Conservation (phyloP, 1,140 invertebrate species). For the Camponotus pennsylvanicus region DNA sequence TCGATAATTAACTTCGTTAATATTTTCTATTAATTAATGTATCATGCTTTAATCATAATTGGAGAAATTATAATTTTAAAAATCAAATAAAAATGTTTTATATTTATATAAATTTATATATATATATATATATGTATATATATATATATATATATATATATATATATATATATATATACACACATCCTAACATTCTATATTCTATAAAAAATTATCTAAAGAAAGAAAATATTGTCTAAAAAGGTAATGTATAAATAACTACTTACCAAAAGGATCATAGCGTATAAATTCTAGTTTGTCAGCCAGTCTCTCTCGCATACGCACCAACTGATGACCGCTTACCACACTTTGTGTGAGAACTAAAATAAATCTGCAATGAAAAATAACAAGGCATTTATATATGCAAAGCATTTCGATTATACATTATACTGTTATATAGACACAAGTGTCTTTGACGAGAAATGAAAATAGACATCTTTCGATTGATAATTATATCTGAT, state of each 20-base stretch:
- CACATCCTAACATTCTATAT: background rate
- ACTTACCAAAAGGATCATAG: conserved; percentile 93
- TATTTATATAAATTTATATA: no score
- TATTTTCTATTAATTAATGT: background rate
- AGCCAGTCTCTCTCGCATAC: conserved; percentile 89
- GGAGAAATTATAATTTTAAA: conserved; percentile 37
- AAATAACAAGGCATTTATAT: background rate
- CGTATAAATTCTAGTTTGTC: conserved; percentile 92
- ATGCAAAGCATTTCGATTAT: no score
- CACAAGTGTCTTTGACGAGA: conserved; percentile 61
- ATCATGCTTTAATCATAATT: background rate
- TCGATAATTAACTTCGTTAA: background rate
- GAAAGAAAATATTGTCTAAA: background rate
- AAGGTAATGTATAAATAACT: background rate
- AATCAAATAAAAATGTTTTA: background rate
- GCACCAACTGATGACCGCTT: conserved; percentile 90
- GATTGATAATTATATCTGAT: conserved; percentile 2
- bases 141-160: no score
- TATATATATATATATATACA: no score
- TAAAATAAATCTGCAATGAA: conserved; percentile 89
- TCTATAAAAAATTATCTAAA: background rate
- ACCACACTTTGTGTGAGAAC: conserved; percentile 92
- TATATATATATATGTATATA: no score
- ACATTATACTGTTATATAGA: no score
- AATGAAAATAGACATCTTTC: background rate